Conservation (phyloP, 2,797 vertebrate species). For the Pangasius macronema region DNA sequence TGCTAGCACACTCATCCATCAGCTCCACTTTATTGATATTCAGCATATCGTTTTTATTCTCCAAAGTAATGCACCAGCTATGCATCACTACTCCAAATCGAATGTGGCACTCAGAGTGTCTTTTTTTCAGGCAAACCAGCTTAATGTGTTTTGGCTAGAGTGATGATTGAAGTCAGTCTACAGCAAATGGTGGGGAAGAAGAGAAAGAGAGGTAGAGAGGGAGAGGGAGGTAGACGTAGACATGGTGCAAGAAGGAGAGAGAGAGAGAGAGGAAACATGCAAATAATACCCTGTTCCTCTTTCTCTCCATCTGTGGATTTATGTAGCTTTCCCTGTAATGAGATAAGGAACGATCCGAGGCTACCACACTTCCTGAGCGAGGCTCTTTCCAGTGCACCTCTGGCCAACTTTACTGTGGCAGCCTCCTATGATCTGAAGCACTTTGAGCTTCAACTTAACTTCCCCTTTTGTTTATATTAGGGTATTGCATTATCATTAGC, state of each 20-base stretch:
- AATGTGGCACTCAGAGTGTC: slow-evolving; percentile 69
- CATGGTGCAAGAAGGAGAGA: slow-evolving; percentile 35
- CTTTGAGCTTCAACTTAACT: slow-evolving; percentile 8
- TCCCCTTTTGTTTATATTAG: slow-evolving; percentile 32
- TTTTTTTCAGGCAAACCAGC: slow-evolving; percentile 67
- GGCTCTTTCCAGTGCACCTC: slow-evolving; percentile 64
- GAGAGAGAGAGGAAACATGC: slow-evolving; percentile 70
- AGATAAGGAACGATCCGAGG: slow-evolving; percentile 75
- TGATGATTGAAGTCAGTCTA: slow-evolving; percentile 81
- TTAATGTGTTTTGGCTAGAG: slow-evolving; percentile 81
- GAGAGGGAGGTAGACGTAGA: slow-evolving; percentile 48
- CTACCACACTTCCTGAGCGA: slow-evolving; percentile 66
- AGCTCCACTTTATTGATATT: slow-evolving; percentile 68
- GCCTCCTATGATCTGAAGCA: slow-evolving; percentile 17
- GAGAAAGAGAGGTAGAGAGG: slow-evolving; percentile 52
- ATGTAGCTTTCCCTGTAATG: slow-evolving; percentile 76
- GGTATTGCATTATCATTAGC: slow-evolving; percentile 28
- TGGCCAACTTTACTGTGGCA: slow-evolving; percentile 57
- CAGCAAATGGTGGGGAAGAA: slow-evolving; percentile 64
- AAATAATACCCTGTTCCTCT: slow-evolving; percentile 74
- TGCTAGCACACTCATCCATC: slow-evolving; percentile 68
- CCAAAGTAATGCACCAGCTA: slow-evolving; percentile 77
- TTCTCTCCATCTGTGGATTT: slow-evolving; percentile 75
- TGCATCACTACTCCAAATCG: slow-evolving; percentile 79
- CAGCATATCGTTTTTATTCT: slow-evolving; percentile 78